Evolutionary conservation across 2,888 invertebrate species (phyloP).

Genomic region (Ctenicera cuprea): DNA sequence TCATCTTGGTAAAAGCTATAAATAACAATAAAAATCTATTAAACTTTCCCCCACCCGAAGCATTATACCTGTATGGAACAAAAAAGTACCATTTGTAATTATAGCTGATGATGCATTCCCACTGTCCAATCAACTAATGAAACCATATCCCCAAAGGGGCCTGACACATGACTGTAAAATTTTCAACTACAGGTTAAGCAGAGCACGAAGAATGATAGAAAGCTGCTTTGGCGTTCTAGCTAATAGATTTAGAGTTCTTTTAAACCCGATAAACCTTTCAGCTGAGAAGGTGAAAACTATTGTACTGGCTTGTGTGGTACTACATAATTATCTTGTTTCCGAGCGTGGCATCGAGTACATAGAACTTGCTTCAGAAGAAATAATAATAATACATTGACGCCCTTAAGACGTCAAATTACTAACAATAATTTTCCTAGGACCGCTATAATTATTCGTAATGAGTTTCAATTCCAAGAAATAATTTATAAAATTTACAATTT

Average conservation of each 20-base stretch:
- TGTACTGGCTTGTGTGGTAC: not conserved
- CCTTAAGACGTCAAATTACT: no score
- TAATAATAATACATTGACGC: no score
- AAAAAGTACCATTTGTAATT: not conserved
- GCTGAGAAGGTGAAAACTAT: constrained; percentile 6
- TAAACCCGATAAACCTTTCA: constrained; percentile 6
- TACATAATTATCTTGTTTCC: constrained; percentile 16
- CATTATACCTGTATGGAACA: not conserved
- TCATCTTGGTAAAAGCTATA: no score
- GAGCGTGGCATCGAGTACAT: not conserved
- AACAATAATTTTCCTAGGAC: no score
- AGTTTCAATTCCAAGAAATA: no score
- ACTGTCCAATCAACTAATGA: not conserved
- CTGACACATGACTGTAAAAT: not conserved
- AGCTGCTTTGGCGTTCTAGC: constrained; percentile 1
- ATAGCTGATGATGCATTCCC: no score
- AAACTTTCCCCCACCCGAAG: not conserved
- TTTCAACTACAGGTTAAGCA: constrained; percentile 6
- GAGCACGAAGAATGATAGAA: constrained; percentile 10
- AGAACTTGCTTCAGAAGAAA: not conserved
- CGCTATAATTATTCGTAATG: no score
- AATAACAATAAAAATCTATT: no score
- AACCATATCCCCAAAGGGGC: not conserved
- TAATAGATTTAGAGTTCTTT: constrained; percentile 1
- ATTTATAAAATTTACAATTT: no score